Base-by-base conservation (phyloP, 2,113 vertebrate species). In the Melanostigma gelatinosum region DNA sequence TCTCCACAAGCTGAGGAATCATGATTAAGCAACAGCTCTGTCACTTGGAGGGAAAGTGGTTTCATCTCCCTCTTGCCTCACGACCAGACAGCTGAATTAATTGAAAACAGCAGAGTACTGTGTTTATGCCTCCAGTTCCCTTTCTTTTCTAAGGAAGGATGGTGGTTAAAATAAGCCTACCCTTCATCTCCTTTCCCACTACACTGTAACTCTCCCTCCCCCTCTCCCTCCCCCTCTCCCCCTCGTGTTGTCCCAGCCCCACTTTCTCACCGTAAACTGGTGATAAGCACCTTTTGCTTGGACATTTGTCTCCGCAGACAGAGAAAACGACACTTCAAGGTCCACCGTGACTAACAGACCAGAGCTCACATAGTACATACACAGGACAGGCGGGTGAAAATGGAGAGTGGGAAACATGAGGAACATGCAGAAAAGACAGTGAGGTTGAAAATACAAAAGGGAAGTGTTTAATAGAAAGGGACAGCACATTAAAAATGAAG, bases 271-370 rank as follows among this genome's bases (percentile, higher is more conserved):
- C 9, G 60, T 77, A 65, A 77, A 82, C 32, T 29, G 73, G 73
- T 24, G 77, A 88, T 88, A 79, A 90, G 89, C 77, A 82, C 74
- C 80, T 85, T 82, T 82, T 66, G 54, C 61, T 9, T 2, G 24
- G 44, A 69, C 82, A 79, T 90, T 88, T 84, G 87, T 90, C 89
- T 87, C 80, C 1, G 34, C 63, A 71, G 75, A 84, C 80, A 52
- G 87, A 86, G 82, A 75, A 83, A 70, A 85, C 72, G 89, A 90
- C 83, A 89, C 87, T 84, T 88, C 82, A 89, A 91, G 87, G 86
- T 88, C 82, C 82, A 63, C 60, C 48, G 75, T 76, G 7, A 82
- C 68, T 75, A 81, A 84, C 85, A 67, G 70, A 64, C 62, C 70
- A 38, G 29, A 6, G 27, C 68, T 52, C 61, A 50, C 54, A 62